These are phyloP conservation scores for Ciconia stormi DNA, from an alignment of 2,113 vertebrate species.

Conservation along the genomic window DNA sequence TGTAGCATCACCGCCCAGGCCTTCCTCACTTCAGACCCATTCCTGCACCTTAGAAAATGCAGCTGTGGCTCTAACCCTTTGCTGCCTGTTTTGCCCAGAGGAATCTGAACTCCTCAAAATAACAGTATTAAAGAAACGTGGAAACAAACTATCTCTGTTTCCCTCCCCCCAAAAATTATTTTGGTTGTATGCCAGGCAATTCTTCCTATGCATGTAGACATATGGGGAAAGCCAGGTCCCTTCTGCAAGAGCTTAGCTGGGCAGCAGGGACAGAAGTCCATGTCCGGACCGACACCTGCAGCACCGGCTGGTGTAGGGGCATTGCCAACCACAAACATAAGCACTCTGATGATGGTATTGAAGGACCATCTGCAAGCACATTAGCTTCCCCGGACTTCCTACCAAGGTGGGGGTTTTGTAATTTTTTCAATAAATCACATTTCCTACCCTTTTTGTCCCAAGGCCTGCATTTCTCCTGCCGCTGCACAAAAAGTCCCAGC, in stretches of 20 bases:
- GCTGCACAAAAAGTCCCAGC: neutral
- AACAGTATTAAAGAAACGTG: neutral
- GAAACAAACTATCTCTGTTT: neutral
- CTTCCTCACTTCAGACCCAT: neutral
- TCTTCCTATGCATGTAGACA: rapidly evolving
- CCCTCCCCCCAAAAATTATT: neutral
- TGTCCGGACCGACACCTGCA: neutral
- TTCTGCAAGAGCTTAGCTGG: neutral
- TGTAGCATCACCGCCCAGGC: neutral
- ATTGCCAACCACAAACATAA: neutral
- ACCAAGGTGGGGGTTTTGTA: rapidly evolving
- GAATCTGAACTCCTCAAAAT: neutral
- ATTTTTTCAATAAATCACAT: neutral
- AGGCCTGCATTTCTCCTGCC: neutral
- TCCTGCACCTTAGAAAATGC: neutral
- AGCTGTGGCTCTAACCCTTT: neutral
- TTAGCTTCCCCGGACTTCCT: neutral
- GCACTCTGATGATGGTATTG: rapidly evolving
- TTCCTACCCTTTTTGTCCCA: neutral
- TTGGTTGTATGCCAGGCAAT: neutral
- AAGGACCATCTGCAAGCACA: neutral
- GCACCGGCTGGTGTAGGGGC: neutral
- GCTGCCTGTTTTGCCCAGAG: neutral
- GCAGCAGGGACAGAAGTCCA: rapidly evolving
- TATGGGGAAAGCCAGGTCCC: neutral